Percentiles rank a stretch among this genome's conserved stretches.
phyloP scores from a whole-genome alignment of 2,797 vertebrate genomes.

The Pitangus sulphuratus region DNA sequence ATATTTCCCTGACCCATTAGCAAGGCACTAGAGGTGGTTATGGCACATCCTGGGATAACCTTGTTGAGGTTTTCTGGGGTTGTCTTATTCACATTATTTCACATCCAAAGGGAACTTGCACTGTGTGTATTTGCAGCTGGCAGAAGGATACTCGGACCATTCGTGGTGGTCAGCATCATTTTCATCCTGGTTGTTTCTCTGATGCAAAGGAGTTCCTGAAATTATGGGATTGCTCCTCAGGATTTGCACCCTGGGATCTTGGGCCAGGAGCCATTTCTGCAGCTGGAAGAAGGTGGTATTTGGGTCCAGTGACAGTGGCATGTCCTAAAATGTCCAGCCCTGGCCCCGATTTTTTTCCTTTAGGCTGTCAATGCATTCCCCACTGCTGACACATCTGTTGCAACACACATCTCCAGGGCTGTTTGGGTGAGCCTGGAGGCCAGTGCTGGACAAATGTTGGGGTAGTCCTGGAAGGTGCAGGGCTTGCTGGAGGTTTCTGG shows the following conservation, averaged over 20 bases:
- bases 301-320: background rate
- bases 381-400: background rate
- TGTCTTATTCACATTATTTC: background rate
- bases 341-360: background rate
- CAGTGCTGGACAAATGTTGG: rapidly evolving
- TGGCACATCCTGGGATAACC: background rate
- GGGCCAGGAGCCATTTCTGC: background rate
- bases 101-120: background rate
- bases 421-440: background rate
- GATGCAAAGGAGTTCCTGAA: background rate
- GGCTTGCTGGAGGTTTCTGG: background rate
- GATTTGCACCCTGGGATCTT: background rate
- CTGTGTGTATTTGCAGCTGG: background rate
- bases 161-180: rapidly evolving
- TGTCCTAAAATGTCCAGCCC: background rate
- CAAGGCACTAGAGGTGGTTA: background rate
- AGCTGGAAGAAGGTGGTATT: background rate
- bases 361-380: background rate
- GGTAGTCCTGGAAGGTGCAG: background rate
- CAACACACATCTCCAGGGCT: background rate
- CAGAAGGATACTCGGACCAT: background rate
- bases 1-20: background rate
- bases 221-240: background rate
- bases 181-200: background rate
- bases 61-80: background rate